Base-by-base conservation (phyloP, 2,113 vertebrate species). In the Taxidea taxus region DNA sequence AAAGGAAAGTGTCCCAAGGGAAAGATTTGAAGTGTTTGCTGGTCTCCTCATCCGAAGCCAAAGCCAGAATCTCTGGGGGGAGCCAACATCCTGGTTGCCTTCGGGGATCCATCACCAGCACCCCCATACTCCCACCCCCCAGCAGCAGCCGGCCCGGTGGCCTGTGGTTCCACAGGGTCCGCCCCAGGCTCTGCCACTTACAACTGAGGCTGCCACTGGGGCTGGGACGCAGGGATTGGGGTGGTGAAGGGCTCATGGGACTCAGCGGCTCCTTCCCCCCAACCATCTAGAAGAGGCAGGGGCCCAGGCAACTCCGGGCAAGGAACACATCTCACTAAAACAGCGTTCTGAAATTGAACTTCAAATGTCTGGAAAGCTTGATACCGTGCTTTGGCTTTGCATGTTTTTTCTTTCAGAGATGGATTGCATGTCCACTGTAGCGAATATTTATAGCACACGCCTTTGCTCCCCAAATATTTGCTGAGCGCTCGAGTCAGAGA, bases 381-480 rank as follows among this genome's bases (percentile, higher is more conserved):
- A 18, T 10, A 31, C 75, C 86, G 51, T 56, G 70, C 62, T 96
- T 62, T 74, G 54, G 31, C 74, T 54, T 83, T 74, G 29, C 34
- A 66, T 77, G 66, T 39, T 2, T 64, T 64, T 72, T 64, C 87
- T 66, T 88, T 34, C 72, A 34, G 80, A 83, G 58, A 51, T 7
- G n/a, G 70, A 56, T n/a, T 58, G 49, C 34, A 42, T 58, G 66
- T 83, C n/a, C 21, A 10, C 12, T 44, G 21, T 34, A 94, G 87
- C 58, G 37, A 75, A 66, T 86, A 90, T 83, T 91, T 96, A 44
- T 18, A 80, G 60, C 49, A 56, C 66, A 3, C 58, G 68, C 54
- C 84, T 94, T 92, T 42, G 87, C 42, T 74, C 51, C 51, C 31
- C 87, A 93, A 66, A 86, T 91, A 96, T 90, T 93, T 93, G 85